Evolutionary conservation across 2,888 invertebrate species (phyloP), one percentile per base, ranked within the genome.

Genomic region (Drosophila imparisetae): DNA sequence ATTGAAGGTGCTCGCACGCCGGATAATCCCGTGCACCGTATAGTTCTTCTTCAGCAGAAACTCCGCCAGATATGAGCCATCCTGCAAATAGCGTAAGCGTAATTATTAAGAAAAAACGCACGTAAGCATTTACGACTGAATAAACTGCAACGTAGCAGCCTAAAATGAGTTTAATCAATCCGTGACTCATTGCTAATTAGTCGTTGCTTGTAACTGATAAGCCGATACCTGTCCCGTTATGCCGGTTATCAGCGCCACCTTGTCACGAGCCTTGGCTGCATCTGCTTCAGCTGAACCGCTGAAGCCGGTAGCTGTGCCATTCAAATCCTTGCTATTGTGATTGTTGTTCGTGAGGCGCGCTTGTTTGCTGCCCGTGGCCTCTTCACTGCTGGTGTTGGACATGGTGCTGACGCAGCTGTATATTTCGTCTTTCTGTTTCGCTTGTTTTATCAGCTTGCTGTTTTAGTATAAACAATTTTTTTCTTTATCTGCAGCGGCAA

Each of bases 51-150:
- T 95, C 27, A 99, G 94, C 2, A 99, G 94, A 75, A 99, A 96
- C 93, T 99, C 99, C 0, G 99, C 98, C 78, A 99, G 94, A 92
- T 99, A 99, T 0, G 99, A 99, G 2, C 99, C 99, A 95, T 99
- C 99, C 98, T 99, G 66, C 45, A 50, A 59, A 59, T 6, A 49
- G 58, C 34, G 1, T 50, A 50, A 29, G 21, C 3, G n/a, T n/a
- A 8, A 45, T 24, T 45, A 7, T 45, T 36, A 27, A 74, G 30
- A 34, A 67, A 66, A 80, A 24, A 15, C 6, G 2, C 80, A 80
- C 82, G 78, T 80, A 81, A 66, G 72, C 83, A 18, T 21, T 38
- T 18, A 8, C 15, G 29, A 11, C 27, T 7, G 10, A 42, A 29
- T 40, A 40, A 21, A 40, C 5, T 30, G 27, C 57, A 45, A 24